Conservation (phyloP, 2,113 vertebrate genomes). For the Erpornis zantholeuca region DNA sequence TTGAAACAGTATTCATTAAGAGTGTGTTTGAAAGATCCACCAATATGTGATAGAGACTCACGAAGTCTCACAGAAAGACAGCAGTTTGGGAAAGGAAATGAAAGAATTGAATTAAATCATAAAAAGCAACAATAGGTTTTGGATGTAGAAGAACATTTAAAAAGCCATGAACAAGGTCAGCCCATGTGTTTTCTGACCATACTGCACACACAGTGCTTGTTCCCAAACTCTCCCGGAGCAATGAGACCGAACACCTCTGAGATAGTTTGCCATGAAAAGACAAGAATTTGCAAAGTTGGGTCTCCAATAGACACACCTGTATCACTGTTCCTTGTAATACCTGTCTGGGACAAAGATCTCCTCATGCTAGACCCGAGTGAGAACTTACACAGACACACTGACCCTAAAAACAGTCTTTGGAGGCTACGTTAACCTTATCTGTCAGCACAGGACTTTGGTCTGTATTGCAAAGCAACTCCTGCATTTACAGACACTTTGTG, state of each 20-base stretch:
- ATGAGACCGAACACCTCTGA: not conserved
- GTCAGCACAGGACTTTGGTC: not conserved
- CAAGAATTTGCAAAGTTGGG: not conserved
- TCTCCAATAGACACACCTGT: not conserved
- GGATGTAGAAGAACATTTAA: not conserved
- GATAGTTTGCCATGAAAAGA: not conserved
- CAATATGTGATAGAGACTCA: not conserved
- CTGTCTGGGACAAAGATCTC: not conserved
- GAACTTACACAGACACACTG: not conserved
- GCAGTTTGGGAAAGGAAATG: not conserved
- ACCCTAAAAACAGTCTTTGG: not conserved
- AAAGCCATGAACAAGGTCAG: not conserved
- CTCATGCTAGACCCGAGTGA: not conserved
- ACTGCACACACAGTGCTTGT: not conserved
- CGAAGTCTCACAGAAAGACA: not conserved
- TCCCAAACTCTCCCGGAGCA: not conserved
- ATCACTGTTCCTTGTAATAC: not conserved
- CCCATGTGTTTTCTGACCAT: not conserved
- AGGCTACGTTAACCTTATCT: not conserved
- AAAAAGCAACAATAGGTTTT: not conserved
- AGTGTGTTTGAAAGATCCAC: not conserved
- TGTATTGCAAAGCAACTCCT: not conserved
- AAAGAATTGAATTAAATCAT: not conserved
- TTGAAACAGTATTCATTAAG: not conserved
- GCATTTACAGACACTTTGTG: not conserved